Evolutionary conservation across 2,113 vertebrate genomes (phyloP).

Genomic region (Gallinago paraguaiae): DNA sequence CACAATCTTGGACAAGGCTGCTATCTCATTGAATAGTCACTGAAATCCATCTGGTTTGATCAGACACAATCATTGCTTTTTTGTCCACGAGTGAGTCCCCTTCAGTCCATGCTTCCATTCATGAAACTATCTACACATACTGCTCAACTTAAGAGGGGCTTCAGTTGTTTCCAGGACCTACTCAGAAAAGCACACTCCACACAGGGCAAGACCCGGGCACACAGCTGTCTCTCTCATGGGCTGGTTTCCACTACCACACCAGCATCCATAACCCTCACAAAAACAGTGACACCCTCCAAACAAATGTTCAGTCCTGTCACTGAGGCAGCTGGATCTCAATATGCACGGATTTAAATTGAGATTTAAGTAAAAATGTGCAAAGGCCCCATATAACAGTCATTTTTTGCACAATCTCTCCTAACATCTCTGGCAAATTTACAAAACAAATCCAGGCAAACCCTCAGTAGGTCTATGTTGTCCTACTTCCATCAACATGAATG

Average conservation of each 20-base stretch:
- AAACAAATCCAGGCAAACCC: not conserved
- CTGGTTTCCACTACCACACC: not conserved
- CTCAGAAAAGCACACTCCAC: not conserved
- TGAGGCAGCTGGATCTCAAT: not conserved
- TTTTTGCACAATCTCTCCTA: not conserved
- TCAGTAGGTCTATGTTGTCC: not conserved
- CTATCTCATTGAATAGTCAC: not conserved
- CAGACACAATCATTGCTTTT: not conserved
- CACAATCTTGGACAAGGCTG: not conserved
- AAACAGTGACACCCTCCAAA: not conserved
- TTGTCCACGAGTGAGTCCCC: not conserved
- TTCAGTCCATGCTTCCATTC: not conserved
- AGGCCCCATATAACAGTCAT: not conserved
- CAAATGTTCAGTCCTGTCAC: not conserved
- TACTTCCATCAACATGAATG: not conserved
- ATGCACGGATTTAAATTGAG: not conserved
- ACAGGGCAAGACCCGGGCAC: not conserved
- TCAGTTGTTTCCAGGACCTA: not conserved
- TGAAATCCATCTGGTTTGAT: not conserved
- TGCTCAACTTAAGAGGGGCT: not conserved
- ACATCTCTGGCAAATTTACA: not conserved
- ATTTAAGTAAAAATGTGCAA: not conserved
- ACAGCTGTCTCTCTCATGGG: rapidly evolving
- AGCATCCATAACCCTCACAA: not conserved
- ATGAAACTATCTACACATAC: not conserved